A percentile compares a stretch with the other conserved stretches of the same genome.
Conservation (phyloP, 1,140 invertebrate species). For the Sarcophaga peregrina region DNA sequence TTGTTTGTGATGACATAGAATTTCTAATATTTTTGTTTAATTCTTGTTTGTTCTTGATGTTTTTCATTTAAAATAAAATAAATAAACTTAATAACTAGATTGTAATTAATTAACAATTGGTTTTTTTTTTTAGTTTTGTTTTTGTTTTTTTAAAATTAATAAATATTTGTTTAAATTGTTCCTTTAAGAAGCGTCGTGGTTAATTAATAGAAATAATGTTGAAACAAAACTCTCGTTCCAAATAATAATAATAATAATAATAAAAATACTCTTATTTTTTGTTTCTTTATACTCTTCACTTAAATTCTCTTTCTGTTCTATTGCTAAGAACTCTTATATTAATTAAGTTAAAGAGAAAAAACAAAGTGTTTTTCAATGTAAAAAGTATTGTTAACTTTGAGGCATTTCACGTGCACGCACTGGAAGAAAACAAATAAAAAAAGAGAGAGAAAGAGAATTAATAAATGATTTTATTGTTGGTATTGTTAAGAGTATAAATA, state of each 20-base stretch:
- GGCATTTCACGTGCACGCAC: slow-evolving; percentile 72
- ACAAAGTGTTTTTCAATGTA: not conserved
- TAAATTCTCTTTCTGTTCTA: not conserved
- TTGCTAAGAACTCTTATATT: not conserved
- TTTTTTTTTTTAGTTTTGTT: slow-evolving; percentile 16
- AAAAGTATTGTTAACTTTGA: slow-evolving; percentile 56
- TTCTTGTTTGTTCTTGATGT: not conserved
- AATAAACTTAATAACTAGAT: slow-evolving; percentile 34
- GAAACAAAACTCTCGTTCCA: not conserved
- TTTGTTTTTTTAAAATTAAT: not conserved
- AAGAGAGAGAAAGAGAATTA: slow-evolving; percentile 49
- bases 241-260: not conserved
- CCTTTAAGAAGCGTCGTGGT: not conserved
- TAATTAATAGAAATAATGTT: not conserved
- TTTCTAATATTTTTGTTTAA: not conserved
- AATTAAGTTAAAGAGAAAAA: not conserved
- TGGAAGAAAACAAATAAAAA: slow-evolving; percentile 63
- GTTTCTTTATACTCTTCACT: not conserved
- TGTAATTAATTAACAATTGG: slow-evolving; percentile 34
- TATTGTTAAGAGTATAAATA: slow-evolving; percentile 48
- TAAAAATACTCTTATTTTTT: not conserved
- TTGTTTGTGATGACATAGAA: slow-evolving; percentile 32
- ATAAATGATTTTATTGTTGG: not conserved
- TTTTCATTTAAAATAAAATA: slow-evolving; percentile 38
- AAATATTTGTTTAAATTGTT: not conserved